Percentiles rank a stretch among this genome's conserved stretches.
These are phyloP conservation scores for Drosophila simulans DNA, from an alignment of 1,140 invertebrate species.

Conservation along the genomic window DNA sequence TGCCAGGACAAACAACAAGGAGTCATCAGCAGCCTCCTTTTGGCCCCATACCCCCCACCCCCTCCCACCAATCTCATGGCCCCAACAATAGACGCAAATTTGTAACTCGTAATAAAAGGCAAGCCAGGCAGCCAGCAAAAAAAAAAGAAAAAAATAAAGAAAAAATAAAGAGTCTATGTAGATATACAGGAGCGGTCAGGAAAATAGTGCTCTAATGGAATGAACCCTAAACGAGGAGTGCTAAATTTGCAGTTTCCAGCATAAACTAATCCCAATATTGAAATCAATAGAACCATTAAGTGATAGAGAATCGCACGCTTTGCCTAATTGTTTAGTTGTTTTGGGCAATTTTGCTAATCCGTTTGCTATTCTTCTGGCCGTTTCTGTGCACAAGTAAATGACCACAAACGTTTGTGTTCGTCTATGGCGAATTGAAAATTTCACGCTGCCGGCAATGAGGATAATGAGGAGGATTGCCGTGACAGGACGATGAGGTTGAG, in stretches of 20 bases:
- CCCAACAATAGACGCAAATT: constrained; percentile 79
- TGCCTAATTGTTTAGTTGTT: constrained; percentile 5
- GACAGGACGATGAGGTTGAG: constrained; percentile 22
- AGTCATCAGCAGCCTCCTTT: constrained; percentile 49
- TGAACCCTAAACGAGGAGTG: neutral
- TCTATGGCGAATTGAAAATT: constrained; percentile 78
- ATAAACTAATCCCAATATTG: neutral
- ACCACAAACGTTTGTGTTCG: constrained; percentile 62
- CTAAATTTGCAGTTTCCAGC: neutral
- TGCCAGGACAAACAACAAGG: constrained; percentile 52
- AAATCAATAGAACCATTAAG: neutral
- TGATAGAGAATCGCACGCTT: neutral
- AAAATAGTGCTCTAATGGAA: neutral
- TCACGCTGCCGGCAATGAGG: constrained; percentile 68
- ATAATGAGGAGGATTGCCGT: constrained; percentile 70
- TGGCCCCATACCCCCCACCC: neutral
- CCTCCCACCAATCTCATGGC: neutral
- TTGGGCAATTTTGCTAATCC: constrained; percentile 19
- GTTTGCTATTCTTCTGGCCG: constrained; percentile 4
- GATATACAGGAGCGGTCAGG: constrained; percentile 14
- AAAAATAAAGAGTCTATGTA: constrained; percentile 35
- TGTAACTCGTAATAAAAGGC: constrained; percentile 79
- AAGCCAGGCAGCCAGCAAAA: constrained; percentile 18
- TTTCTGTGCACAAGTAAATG: constrained; percentile 58
- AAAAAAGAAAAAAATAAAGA: constrained; percentile 14